Evolutionary conservation across 1,140 invertebrate genomes (phyloP), one percentile per base, ranked within the genome.

Genomic region (Drosophila paulistorum): DNA sequence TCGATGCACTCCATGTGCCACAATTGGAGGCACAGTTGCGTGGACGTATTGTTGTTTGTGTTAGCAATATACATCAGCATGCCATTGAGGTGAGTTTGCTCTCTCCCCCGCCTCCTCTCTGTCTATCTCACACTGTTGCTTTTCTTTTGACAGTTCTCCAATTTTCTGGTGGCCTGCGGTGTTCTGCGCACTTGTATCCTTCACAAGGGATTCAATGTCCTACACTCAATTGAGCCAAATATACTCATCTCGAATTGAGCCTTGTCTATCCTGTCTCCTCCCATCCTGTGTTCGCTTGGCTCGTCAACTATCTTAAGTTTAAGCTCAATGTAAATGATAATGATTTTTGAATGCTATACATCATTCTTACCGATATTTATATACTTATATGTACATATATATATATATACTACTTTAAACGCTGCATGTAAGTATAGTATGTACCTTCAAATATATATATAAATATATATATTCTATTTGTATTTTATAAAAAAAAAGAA

Each of bases 1-100:
- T 95, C 42, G 93, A 95, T 81, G 93, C 93, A 10, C 91, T 96
- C 0, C 94, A 95, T 14, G 93, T 94, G 2, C 94, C 96, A 72
- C 93, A 74, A 79, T 95, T 89, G 93, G 94, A 90, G 90, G 93
- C 74, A 92, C 93, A 93, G 92, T 93, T 92, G 91, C 65, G 71
- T 1, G 92, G 94, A 35, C 95, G 95, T 81, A 94, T 96, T 45
- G 94, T 98, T 57, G 95, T 97, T 3, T 94, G 98, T 66, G 94
- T 98, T 42, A 96, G 96, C 17, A 94, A 94, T n/a, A 94, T 95
- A 60, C 95, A 96, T 84, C 95, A 96, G 79, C 95, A 96, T 77
- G 94, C 96, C 59, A 94, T 95, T 65, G 93, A 96, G 93, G 96
- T 97, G 92, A 93, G 92, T 92, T 17, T 2, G 26, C 30, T 62